These are phyloP conservation scores for Troides helena DNA, from an alignment of 2,888 invertebrate species.

Conservation along the genomic window DNA sequence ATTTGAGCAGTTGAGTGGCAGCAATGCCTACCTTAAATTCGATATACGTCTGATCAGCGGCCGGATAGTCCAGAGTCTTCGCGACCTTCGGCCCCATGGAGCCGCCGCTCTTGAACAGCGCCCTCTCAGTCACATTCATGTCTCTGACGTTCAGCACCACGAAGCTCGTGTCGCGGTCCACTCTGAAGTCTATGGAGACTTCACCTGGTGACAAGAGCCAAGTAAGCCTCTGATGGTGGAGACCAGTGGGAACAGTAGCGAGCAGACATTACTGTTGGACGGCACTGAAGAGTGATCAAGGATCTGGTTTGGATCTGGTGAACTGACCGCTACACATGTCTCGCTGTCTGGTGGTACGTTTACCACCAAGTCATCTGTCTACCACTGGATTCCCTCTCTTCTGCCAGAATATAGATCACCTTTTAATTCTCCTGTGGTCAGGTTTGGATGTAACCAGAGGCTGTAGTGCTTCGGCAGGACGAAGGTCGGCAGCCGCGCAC, in stretches of 20 bases:
- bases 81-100: constrained; percentile 85
- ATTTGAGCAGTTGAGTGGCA: no score
- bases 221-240: no score
- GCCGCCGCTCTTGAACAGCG: constrained; percentile 74
- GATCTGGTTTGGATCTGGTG: no score
- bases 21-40: constrained; percentile 82
- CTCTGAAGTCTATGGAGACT: constrained; percentile 91
- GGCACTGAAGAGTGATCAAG: no score
- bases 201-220: constrained; percentile 82
- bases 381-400: background rate
- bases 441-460: constrained; percentile 94
- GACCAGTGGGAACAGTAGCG: no score
- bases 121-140: constrained; percentile 91
- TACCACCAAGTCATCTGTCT: no score
- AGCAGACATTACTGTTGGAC: no score
- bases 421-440: constrained; percentile 92
- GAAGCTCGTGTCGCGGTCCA: constrained; percentile 90
- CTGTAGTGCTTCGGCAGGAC: constrained; percentile 91
- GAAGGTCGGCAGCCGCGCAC: constrained; percentile 86
- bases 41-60: constrained; percentile 91
- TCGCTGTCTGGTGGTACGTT: no score
- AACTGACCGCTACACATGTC: no score
- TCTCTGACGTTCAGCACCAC: constrained; percentile 92
- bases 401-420: constrained; percentile 75
- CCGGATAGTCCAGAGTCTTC: constrained; percentile 88